These are phyloP conservation scores for Copsychus sechellarum DNA, from an alignment of 2,113 vertebrate genomes.

Conservation along the genomic window DNA sequence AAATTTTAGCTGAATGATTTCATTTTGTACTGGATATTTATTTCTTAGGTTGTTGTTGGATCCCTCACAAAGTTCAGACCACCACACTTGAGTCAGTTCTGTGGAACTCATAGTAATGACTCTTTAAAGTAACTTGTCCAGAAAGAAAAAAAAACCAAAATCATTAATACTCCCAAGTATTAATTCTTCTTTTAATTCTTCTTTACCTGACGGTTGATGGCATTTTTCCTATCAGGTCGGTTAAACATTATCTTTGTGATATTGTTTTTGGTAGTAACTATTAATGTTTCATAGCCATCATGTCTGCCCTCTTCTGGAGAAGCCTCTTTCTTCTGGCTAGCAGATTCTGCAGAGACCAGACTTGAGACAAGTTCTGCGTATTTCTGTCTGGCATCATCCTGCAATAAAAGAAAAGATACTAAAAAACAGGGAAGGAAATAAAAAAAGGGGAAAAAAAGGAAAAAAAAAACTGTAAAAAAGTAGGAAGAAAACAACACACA, in stretches of 20 bases:
- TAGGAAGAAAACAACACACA: not conserved
- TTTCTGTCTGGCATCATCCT: conserved; percentile 86
- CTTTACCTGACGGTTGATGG: conserved; percentile 82
- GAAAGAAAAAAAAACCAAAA: not conserved
- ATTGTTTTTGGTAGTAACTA: conserved; percentile 80
- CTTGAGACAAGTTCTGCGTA: conserved; percentile 84
- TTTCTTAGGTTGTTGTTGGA: not conserved
- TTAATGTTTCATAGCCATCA: conserved; percentile 69
- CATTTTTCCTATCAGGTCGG: conserved; percentile 89
- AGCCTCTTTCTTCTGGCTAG: conserved; percentile 18
- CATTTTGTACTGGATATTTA: not conserved
- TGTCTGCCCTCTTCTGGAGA: conserved; percentile 28
- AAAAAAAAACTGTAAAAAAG: not conserved
- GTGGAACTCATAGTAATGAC: not conserved
- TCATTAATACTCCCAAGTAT: not conserved
- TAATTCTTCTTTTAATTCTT: too few relatives aligned
- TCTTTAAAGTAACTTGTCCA: not conserved
- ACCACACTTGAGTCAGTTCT: not conserved
- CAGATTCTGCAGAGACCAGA: conserved; percentile 73
- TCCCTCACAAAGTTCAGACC: not conserved
- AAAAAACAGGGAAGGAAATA: not conserved
- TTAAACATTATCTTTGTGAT: conserved; percentile 92
- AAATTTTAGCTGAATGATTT: not conserved
- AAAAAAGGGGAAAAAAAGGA: not conserved
- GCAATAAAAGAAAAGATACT: not conserved